Evolutionary conservation across 1,140 invertebrate species (phyloP).

Genomic region (Olivierus martensii): DNA sequence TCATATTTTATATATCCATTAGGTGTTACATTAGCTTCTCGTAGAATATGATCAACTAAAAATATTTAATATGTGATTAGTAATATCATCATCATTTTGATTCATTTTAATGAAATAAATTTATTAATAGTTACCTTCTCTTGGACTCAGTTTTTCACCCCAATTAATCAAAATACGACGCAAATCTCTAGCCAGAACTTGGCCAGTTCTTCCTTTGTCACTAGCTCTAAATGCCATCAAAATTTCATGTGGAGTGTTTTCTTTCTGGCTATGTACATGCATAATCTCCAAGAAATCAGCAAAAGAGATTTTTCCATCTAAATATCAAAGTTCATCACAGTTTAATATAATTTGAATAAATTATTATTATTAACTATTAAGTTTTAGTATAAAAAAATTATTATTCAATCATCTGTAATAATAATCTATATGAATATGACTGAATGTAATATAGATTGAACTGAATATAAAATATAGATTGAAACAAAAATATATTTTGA

Average conservation of each 20-base stretch:
- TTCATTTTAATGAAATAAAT: neutral
- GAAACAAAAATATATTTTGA: no score
- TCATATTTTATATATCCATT: slow-evolving; percentile 73
- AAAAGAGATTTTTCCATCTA: slow-evolving; percentile 82
- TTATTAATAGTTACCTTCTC: slow-evolving; percentile 62
- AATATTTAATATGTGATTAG: no score
- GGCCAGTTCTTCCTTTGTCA: slow-evolving; percentile 55
- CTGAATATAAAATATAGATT: no score
- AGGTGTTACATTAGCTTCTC: slow-evolving; percentile 74
- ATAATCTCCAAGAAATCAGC: slow-evolving; percentile 90
- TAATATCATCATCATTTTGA: neutral
- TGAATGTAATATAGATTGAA: no score
- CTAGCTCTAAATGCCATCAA: slow-evolving; percentile 75
- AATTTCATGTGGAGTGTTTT: slow-evolving; percentile 79
- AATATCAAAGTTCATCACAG: slow-evolving; percentile 1
- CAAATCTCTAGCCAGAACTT: slow-evolving; percentile 65
- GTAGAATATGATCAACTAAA: slow-evolving; percentile 79
- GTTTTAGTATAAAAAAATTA: no score
- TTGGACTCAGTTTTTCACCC: slow-evolving; percentile 77
- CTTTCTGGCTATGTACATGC: slow-evolving; percentile 72
- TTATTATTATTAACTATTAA: no score
- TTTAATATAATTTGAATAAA: neutral
- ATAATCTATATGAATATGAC: no score
- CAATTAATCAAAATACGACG: slow-evolving; percentile 76
- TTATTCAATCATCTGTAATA: no score